phyloP scores from a whole-genome alignment of 2,797 vertebrate species.

The Champsocephalus gunnari region DNA sequence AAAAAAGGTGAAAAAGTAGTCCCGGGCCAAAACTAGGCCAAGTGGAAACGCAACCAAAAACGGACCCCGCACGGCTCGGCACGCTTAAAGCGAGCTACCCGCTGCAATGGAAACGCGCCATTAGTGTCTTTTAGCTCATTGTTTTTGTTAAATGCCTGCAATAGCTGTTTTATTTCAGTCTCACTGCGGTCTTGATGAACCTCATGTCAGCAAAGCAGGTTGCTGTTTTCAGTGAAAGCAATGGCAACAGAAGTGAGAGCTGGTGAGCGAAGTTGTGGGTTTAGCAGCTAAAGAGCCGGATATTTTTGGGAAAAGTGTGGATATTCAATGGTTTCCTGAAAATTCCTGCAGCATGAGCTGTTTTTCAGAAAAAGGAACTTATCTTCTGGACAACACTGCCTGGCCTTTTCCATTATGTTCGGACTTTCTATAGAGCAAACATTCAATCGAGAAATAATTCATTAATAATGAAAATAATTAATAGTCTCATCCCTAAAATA shows the following conservation, averaged over 20 bases:
- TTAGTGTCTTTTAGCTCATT: background rate
- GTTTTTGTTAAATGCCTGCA: background rate
- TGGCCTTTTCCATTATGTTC: background rate
- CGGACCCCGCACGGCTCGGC: too few species aligned
- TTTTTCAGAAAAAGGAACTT: background rate
- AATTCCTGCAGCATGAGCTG: background rate
- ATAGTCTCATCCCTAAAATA: background rate
- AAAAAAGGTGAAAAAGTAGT: too few species aligned
- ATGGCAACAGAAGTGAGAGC: background rate
- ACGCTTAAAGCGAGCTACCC: too few species aligned
- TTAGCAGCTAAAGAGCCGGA: background rate
- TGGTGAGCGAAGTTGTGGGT: background rate
- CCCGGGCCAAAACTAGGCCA: too few species aligned
- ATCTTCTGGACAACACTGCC: background rate
- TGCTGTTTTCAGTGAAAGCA: background rate
- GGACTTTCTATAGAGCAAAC: background rate
- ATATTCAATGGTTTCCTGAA: background rate
- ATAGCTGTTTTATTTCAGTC: background rate
- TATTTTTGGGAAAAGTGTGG: background rate
- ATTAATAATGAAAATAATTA: background rate
- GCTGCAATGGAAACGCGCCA: too few species aligned
- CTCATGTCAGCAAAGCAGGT: background rate
- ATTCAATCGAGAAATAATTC: background rate
- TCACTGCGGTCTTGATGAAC: too few species aligned
- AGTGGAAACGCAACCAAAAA: too few species aligned